Percentiles rank a stretch among this genome's conserved stretches.
Conservation (phyloP, 2,797 vertebrate genomes). For the Neoniphon sammara region DNA sequence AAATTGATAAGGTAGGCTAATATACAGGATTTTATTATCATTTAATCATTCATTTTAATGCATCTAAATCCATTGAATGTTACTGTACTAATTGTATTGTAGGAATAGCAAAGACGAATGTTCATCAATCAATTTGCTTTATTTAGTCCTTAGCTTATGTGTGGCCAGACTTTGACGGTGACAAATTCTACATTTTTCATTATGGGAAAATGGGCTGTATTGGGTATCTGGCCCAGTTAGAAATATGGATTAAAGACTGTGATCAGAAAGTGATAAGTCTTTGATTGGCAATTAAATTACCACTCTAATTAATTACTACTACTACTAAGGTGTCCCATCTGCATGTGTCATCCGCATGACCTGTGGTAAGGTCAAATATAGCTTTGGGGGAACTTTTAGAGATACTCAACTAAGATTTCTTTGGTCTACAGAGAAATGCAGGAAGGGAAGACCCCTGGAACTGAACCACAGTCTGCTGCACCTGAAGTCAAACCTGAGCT, state of each 20-base stretch:
- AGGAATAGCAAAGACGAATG: too few species aligned
- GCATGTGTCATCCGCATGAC: not conserved
- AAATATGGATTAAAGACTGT: too few species aligned
- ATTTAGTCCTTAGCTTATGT: not conserved
- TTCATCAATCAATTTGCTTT: too few species aligned
- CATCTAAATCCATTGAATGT: too few species aligned
- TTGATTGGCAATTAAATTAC: too few species aligned
- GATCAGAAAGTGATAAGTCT: too few species aligned
- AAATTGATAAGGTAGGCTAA: slow-evolving; percentile 93
- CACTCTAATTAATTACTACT: not conserved
- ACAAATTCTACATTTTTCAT: not conserved
- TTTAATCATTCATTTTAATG: not conserved
- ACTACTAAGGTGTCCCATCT: not conserved
- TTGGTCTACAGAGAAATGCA: slow-evolving; percentile 89
- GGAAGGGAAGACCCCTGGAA: slow-evolving; percentile 87
- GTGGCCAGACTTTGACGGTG: not conserved
- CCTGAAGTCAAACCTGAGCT: slow-evolving; percentile 80
- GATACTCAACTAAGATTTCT: slow-evolving; percentile 36
- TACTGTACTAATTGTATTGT: too few species aligned
- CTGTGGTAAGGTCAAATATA: not conserved
- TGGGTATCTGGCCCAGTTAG: too few species aligned
- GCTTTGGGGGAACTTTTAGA: not conserved
- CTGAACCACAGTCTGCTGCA: slow-evolving; percentile 79
- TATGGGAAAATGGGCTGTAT: not conserved
- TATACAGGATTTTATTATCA: not conserved